Base-by-base conservation (phyloP, 2,888 invertebrate genomes). In the Caradrina kadenii region DNA sequence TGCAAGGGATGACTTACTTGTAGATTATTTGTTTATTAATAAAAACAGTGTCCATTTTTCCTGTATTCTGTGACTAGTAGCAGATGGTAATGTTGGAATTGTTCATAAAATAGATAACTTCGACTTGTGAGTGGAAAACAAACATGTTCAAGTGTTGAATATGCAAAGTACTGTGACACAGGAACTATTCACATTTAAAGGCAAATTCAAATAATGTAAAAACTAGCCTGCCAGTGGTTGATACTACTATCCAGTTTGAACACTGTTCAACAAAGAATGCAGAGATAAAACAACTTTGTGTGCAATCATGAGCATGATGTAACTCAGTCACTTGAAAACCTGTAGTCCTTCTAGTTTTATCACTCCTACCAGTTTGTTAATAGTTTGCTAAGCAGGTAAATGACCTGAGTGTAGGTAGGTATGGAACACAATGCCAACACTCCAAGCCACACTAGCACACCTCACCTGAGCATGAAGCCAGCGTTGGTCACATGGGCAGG, bases 401-500 rank as follows among this genome's bases (percentile, higher is more conserved):
- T 72, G 82, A 86, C 84, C 84, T 79, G 77, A 63, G 79, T 69
- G 63, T 81, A 73, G 82, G 76, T 83, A 84, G 79, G 68, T 81
- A 73, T 69, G 61, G 68, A 66, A 81, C 58, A 81, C 72, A 79
- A 66, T 77, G 82, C 71, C 75, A 80, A 62, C 66, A 63, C 60
- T 63, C 59, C 45, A 60, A 53, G 39, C 48, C 55, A 26, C 15
- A 48, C 50, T 55, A 52, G 31, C 19, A 54, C 69, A 69, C 66
- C 79, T 86, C 87, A 89, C 90, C 90, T 91, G 88, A 88, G 78
- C 90, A 88, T 84, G 73, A 66, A 85, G 85, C 72, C 15, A 76
- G 80, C 19, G 67, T 61, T 84, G 85, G 76, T 87, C 76, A 84
- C 88, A 88, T 88, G 80, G 71, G 65, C 68, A 61, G 72, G 54